Conservation (phyloP, 2,113 vertebrate species). For the Pollachius pollachius region DNA sequence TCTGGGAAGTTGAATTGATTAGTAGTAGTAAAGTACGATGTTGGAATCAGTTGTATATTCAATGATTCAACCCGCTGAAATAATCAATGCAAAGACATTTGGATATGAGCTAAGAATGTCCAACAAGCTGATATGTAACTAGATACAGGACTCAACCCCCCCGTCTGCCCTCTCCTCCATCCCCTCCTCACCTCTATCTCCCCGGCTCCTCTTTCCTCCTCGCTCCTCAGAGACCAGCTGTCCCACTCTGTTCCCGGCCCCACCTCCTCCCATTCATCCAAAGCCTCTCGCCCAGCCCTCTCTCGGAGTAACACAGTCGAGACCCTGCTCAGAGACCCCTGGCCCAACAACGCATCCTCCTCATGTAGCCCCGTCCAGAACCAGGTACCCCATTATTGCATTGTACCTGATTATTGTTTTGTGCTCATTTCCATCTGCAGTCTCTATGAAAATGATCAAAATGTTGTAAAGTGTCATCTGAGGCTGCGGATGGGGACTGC, state of each 20-base stretch:
- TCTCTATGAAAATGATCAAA: no score
- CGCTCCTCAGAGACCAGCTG: constrained; percentile 51
- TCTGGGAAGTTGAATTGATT: no score
- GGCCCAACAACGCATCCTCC: not conserved
- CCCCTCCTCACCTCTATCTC: constrained; percentile 25
- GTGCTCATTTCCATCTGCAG: no score
- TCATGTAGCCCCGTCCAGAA: not conserved
- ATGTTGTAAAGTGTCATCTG: no score
- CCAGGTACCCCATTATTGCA: not conserved
- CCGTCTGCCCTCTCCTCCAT: no score
- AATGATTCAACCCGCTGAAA: not conserved
- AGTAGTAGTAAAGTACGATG: no score
- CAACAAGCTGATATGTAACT: no score
- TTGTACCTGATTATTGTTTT: no score
- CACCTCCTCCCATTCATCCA: constrained; percentile 53
- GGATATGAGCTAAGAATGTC: no score
- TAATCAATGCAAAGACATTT: no score
- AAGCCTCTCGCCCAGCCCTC: constrained; percentile 55
- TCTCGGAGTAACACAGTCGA: constrained; percentile 57
- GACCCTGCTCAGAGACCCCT: constrained; percentile 17
- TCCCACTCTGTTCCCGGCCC: constrained; percentile 8
- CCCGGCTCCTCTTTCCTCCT: not conserved
- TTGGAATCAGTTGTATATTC: not conserved
- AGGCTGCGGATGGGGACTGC: no score
- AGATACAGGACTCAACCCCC: no score